Conservation (phyloP, 2,113 vertebrate species). For the Rhinopomastus cyanomelas region DNA sequence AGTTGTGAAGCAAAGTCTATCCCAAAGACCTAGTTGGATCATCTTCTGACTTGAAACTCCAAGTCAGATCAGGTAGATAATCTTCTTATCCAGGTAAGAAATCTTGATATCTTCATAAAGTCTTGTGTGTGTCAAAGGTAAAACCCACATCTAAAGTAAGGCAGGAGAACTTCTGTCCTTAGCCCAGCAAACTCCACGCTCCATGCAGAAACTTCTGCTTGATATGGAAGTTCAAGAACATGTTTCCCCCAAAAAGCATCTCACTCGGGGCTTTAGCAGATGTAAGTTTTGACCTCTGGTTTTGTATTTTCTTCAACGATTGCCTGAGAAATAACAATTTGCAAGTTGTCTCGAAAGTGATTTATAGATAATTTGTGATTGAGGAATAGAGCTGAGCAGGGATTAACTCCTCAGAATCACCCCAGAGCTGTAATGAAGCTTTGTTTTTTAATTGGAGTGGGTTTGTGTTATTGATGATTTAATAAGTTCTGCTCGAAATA, state of each 20-base stretch:
- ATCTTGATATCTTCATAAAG: neutral
- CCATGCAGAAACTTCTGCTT: neutral
- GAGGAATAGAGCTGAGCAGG: neutral
- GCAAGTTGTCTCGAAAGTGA: neutral
- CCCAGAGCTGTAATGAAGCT: neutral
- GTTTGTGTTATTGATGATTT: slow-evolving; percentile 35
- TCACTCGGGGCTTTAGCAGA: neutral
- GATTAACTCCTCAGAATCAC: slow-evolving; percentile 10
- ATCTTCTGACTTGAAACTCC: neutral
- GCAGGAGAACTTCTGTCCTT: neutral
- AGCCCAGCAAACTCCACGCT: neutral
- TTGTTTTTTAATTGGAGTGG: neutral
- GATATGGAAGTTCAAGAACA: neutral
- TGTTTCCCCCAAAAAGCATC: neutral
- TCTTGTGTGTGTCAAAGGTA: neutral
- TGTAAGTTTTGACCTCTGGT: neutral
- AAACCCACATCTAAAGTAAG: neutral
- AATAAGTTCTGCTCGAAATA: neutral
- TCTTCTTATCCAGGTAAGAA: neutral
- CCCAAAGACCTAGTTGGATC: neutral
- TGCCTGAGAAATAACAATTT: neutral
- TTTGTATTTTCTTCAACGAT: neutral
- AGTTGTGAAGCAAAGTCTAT: neutral
- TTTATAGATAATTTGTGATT: neutral
- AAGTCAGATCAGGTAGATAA: neutral